Conservation (phyloP, 2,797 vertebrate genomes). For the Kryptopterus vitreolus region DNA sequence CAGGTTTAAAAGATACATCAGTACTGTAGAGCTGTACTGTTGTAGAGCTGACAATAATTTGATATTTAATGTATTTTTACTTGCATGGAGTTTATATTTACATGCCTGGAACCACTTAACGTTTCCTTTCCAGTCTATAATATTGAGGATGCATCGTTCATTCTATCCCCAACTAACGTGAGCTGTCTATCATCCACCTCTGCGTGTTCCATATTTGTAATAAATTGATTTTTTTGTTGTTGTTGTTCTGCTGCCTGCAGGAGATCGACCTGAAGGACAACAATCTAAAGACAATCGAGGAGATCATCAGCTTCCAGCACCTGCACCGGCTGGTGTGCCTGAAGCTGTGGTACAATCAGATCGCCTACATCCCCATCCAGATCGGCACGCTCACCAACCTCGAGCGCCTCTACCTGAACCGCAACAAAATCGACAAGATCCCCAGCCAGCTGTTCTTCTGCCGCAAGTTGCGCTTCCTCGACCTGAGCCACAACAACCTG, state of each 20-base stretch:
- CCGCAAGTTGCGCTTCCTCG: conserved; percentile 90
- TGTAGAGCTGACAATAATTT: not conserved
- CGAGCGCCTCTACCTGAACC: conserved; percentile 92
- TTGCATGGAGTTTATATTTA: not conserved
- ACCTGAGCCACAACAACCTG: conserved; percentile 96
- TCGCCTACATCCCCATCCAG: conserved; percentile 96
- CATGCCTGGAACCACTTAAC: not conserved
- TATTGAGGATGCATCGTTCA: not conserved
- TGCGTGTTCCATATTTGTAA: too few relatives aligned
- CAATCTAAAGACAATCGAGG: conserved; percentile 97
- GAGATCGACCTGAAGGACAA: conserved; percentile 99
- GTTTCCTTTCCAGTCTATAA: not conserved
- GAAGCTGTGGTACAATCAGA: conserved; percentile 98
- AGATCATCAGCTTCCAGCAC: conserved; percentile 99
- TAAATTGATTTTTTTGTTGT: not conserved
- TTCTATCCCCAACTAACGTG: too few relatives aligned
- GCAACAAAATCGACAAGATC: conserved; percentile 96
- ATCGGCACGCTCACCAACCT: conserved; percentile 92
- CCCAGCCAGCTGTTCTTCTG: conserved; percentile 95
- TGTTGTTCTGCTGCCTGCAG: conserved; percentile 75
- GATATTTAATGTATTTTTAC: not conserved
- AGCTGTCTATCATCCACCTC: too few relatives aligned
- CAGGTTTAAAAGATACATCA: not conserved
- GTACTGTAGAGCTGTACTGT: not conserved
- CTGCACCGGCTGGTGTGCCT: conserved; percentile 89